Percentiles rank a stretch among this genome's conserved stretches.
Conservation (phyloP, 1,140 invertebrate species). For the Frieseomelitta varia region DNA sequence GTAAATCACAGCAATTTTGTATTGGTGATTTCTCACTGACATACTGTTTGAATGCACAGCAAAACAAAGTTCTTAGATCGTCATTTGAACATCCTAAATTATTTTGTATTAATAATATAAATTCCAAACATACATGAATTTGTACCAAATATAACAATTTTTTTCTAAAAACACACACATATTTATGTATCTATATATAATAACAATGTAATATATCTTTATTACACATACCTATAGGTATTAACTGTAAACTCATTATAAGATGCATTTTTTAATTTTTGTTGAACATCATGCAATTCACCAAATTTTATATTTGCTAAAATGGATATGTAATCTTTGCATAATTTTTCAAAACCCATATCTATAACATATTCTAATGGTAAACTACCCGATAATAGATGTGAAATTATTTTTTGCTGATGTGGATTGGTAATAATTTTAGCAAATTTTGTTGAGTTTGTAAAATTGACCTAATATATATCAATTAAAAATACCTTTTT, state of each 20-base stretch:
- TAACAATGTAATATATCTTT: neutral
- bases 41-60: constrained; percentile 66
- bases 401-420: constrained; percentile 48
- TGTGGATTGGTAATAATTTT: constrained; percentile 65
- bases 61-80: constrained; percentile 67
- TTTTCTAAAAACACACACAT: constrained; percentile 59
- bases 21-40: constrained; percentile 66
- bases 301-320: constrained; percentile 66
- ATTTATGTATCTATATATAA: constrained; percentile 1
- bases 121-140: constrained; percentile 76
- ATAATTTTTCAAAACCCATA: constrained; percentile 76
- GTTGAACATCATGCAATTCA: constrained; percentile 62
- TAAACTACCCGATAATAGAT: constrained; percentile 66
- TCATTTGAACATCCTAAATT: constrained; percentile 70
- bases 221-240: constrained; percentile 65
- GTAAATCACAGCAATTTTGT: constrained; percentile 58
- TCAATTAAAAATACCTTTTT: neutral
- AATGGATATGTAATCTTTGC: constrained; percentile 73
- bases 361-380: constrained; percentile 75
- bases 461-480: constrained; percentile 65
- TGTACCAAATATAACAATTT: constrained; percentile 69
- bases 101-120: constrained; percentile 71
- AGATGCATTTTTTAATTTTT: constrained; percentile 59
- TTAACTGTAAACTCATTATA: constrained; percentile 63
- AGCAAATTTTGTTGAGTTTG: constrained; percentile 68